These are phyloP conservation scores for Galagoides demidoff DNA, from an alignment of 2,797 vertebrate species.

Conservation along the genomic window DNA sequence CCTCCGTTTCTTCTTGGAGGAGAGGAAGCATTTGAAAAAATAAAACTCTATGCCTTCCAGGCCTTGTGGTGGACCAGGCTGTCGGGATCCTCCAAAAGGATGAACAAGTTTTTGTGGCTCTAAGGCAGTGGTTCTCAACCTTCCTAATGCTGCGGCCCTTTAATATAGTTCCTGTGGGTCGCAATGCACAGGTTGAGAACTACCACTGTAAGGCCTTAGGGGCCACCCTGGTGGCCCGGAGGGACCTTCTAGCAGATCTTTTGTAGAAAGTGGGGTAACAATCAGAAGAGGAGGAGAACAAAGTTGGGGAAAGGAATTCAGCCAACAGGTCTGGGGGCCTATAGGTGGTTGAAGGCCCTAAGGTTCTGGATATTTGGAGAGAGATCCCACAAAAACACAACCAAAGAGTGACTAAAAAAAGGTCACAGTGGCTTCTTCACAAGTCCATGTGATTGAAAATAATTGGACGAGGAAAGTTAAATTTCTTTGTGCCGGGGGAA, in stretches of 20 bases:
- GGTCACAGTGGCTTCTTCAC: conserved; percentile 23
- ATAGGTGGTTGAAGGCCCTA: background rate
- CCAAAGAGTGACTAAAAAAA: conserved; percentile 62
- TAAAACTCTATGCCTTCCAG: background rate
- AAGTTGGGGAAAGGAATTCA: background rate
- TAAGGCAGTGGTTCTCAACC: too few relatives aligned
- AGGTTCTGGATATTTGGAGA: background rate
- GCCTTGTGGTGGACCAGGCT: background rate
- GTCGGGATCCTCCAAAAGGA: background rate
- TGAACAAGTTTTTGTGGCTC: background rate
- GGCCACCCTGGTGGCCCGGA: background rate
- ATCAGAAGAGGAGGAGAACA: background rate
- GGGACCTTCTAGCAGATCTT: background rate
- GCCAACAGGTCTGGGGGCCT: background rate
- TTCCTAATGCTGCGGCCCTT: too few relatives aligned
- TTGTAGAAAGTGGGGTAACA: background rate
- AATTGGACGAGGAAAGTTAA: conserved; percentile 60
- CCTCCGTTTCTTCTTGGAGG: background rate
- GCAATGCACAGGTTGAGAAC: too few relatives aligned
- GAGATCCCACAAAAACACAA: conserved; percentile 44
- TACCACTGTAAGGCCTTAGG: background rate
- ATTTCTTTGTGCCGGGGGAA: background rate
- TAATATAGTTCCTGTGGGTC: too few relatives aligned
- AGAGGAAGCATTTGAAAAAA: background rate
- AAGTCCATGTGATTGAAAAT: conserved; percentile 57